These are phyloP conservation scores for Cephalopholis sonnerati DNA, from an alignment of 2,113 vertebrate species.

Conservation along the genomic window DNA sequence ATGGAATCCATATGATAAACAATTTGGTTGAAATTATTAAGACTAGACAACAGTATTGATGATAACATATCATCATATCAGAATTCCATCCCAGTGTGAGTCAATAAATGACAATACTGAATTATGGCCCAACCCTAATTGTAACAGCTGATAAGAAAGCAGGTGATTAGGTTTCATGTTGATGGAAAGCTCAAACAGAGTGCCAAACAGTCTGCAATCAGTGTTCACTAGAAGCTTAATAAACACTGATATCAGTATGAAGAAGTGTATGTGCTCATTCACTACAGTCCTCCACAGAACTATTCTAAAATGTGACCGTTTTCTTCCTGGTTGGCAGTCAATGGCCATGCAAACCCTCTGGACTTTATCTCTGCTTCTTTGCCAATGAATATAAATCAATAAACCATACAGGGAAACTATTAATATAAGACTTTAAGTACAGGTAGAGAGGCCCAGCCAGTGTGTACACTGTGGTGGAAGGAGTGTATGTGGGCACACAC, in stretches of 20 bases:
- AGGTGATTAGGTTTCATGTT: conserved; percentile 10
- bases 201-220: conserved; percentile 4
- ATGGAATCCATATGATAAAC: not conserved
- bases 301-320: not conserved
- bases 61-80: not conserved
- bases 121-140: not conserved
- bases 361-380: not conserved
- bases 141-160: conserved; percentile 16
- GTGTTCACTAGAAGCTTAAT: not conserved
- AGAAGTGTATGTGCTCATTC: not conserved
- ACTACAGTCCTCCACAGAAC: not conserved
- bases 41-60: too few relatives aligned
- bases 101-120: conserved; percentile 4
- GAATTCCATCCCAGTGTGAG: not conserved
- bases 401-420: not conserved
- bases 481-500: not conserved
- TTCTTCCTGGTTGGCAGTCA: not conserved
- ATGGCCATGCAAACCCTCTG: conserved; percentile 2
- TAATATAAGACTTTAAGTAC: not conserved
- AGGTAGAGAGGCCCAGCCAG: not conserved
- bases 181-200: conserved; percentile 8
- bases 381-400: conserved; percentile 11
- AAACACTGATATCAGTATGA: conserved; percentile 1
- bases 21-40: too few relatives aligned
- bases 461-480: not conserved